Percentiles rank a stretch among this genome's conserved stretches.
Evolutionary conservation across 1,140 invertebrate genomes (phyloP).

Genomic region (Drosophila insularis): DNA sequence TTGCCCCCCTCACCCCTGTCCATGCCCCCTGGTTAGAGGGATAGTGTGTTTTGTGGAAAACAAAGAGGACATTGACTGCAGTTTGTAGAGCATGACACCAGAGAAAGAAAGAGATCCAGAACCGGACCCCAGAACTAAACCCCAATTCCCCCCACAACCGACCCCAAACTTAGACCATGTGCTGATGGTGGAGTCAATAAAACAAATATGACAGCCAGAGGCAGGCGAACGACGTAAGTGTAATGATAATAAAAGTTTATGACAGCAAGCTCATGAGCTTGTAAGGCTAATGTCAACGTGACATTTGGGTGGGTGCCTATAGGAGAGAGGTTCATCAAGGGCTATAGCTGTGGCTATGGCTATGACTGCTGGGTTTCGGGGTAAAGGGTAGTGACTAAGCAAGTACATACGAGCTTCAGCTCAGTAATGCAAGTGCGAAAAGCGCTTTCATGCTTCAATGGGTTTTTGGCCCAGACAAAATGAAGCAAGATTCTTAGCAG

Average conservation of each 20-base stretch:
- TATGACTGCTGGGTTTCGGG: background rate
- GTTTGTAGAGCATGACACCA: conserved; percentile 50
- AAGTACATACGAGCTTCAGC: conserved; percentile 25
- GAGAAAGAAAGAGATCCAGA: background rate
- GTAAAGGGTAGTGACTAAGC: background rate
- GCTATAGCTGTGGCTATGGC: background rate
- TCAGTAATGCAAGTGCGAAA: conserved; percentile 66
- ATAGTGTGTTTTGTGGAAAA: conserved; percentile 42
- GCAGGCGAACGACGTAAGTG: conserved; percentile 51
- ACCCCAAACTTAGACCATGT: background rate
- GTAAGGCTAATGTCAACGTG: conserved; percentile 78
- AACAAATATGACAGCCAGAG: conserved; percentile 69
- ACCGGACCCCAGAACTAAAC: background rate
- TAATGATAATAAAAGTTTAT: conserved; percentile 80
- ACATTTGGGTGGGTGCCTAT: conserved; percentile 22
- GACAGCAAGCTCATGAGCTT: conserved; percentile 75
- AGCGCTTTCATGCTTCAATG: conserved; percentile 72
- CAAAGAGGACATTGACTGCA: conserved; percentile 78
- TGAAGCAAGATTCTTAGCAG: conserved; percentile 54
- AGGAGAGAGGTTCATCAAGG: background rate
- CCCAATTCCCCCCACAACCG: background rate
- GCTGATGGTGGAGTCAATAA: conserved; percentile 60
- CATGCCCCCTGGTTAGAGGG: background rate
- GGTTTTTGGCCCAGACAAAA: conserved; percentile 49
- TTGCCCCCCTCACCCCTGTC: background rate